These are phyloP conservation scores for Manis javanica DNA, from an alignment of 2,797 vertebrate species.

Conservation along the genomic window DNA sequence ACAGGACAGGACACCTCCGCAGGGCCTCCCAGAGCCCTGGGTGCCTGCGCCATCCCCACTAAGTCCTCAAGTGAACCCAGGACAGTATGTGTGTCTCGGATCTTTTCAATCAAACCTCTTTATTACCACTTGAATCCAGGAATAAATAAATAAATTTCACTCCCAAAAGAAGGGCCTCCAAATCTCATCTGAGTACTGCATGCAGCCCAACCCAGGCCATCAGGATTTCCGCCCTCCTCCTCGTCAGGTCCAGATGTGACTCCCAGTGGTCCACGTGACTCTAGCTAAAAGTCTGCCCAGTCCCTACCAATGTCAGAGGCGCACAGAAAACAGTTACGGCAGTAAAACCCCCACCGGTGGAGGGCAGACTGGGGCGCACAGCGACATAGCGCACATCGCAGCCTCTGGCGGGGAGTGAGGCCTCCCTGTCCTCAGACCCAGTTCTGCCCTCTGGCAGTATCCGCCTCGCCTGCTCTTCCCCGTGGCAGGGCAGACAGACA, in stretches of 20 bases:
- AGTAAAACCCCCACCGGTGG: too few relatives aligned
- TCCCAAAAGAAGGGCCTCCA: too few relatives aligned
- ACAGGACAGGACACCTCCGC: neutral
- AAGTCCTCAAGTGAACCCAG: too few relatives aligned
- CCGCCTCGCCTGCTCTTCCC: neutral
- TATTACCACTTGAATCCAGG: neutral
- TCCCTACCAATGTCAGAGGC: neutral
- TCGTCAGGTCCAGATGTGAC: neutral
- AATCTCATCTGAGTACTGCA: neutral
- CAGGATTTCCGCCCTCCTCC: neutral
- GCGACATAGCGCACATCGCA: too few relatives aligned
- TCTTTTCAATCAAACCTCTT: neutral
- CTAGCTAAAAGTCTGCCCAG: neutral
- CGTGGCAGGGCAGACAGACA: rapidly evolving
- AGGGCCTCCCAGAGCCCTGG: neutral
- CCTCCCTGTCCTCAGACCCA: neutral
- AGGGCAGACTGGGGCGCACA: neutral
- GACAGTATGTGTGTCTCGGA: neutral
- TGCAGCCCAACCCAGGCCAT: neutral
- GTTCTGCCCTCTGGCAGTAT: too few relatives aligned
- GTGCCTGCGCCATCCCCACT: too few relatives aligned
- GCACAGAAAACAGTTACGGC: neutral
- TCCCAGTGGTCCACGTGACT: neutral
- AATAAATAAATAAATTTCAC: neutral
- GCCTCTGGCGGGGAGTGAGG: neutral